These are phyloP conservation scores for Agelastica alni DNA, from an alignment of 2,888 invertebrate species.

Conservation along the genomic window DNA sequence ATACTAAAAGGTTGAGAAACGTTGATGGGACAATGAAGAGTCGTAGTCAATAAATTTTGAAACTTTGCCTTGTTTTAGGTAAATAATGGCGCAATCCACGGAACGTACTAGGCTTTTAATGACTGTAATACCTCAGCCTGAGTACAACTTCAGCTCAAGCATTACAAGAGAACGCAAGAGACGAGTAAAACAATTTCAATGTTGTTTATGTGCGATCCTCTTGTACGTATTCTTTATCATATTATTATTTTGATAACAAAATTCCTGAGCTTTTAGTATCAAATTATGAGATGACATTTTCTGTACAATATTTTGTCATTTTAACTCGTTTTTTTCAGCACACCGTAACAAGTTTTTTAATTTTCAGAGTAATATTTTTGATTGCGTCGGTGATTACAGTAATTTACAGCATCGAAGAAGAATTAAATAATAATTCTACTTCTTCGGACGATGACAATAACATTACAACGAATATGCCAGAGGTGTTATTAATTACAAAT, in stretches of 20 bases:
- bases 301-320: too few relatives aligned
- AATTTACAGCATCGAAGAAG: slow-evolving; percentile 34
- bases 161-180: slow-evolving; percentile 59
- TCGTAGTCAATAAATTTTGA: too few relatives aligned
- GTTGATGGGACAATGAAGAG: too few relatives aligned
- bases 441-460: slow-evolving; percentile 21
- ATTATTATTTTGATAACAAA: too few relatives aligned
- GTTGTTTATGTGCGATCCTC: slow-evolving; percentile 69
- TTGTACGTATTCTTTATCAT: too few relatives aligned
- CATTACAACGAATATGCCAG: neutral
- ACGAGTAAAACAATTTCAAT: slow-evolving; percentile 67
- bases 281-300: too few relatives aligned
- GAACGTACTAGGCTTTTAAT: slow-evolving; percentile 62
- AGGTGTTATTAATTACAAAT: slow-evolving; percentile 28
- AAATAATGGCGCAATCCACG: slow-evolving; percentile 38
- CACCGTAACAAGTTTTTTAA: neutral
- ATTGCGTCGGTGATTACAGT: slow-evolving; percentile 36
- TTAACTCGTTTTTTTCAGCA: too few relatives aligned
- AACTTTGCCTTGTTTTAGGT: slow-evolving; percentile 5
- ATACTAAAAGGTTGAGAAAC: too few relatives aligned
- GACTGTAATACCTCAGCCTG: slow-evolving; percentile 51
- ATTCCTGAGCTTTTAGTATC: too few relatives aligned
- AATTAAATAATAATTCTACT: slow-evolving; percentile 25
- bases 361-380: slow-evolving; percentile 42
- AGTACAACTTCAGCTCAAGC: slow-evolving; percentile 61